Evolutionary conservation across 2,888 invertebrate species (phyloP).

Genomic region (Nesidiocoris tenuis): DNA sequence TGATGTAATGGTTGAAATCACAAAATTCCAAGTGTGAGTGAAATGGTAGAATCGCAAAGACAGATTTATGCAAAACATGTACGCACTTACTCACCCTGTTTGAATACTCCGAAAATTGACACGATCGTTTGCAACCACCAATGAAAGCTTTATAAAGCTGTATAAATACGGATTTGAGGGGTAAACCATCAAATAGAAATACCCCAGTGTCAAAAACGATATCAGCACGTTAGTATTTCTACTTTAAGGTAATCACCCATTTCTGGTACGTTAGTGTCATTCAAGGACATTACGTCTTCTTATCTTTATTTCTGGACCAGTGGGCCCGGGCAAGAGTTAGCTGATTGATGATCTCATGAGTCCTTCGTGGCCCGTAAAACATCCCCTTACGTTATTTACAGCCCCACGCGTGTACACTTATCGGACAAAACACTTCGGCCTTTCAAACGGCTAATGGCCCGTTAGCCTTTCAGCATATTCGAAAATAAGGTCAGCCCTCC

Average conservation of each 20-base stretch:
- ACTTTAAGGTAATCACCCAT: slow-evolving; percentile 22
- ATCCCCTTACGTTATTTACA: slow-evolving; percentile 11
- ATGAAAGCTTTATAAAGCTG: too few relatives aligned
- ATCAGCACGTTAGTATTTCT: too few relatives aligned
- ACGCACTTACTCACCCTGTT: too few relatives aligned
- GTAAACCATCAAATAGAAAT: too few relatives aligned
- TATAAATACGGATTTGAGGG: too few relatives aligned
- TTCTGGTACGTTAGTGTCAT: neutral
- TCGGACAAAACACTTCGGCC: slow-evolving; percentile 13
- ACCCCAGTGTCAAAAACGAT: too few relatives aligned
- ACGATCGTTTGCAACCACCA: too few relatives aligned
- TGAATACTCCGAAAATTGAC: too few relatives aligned
- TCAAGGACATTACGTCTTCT: slow-evolving; percentile 18
- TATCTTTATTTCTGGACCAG: slow-evolving; percentile 31
- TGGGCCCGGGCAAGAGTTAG: slow-evolving; percentile 10
- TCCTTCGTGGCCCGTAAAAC: slow-evolving; percentile 20
- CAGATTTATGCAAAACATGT: too few relatives aligned
- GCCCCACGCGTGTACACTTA: slow-evolving; percentile 2
- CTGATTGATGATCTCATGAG: slow-evolving; percentile 31
- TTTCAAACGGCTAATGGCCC: slow-evolving; percentile 11
- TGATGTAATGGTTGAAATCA: too few relatives aligned
- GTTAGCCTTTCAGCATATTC: slow-evolving; percentile 7
- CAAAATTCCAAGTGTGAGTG: too few relatives aligned
- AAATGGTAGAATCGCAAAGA: too few relatives aligned
- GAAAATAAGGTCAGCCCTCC: neutral